phyloP scores from a whole-genome alignment of 2,113 vertebrate species.

The Ahaetulla prasina region DNA sequence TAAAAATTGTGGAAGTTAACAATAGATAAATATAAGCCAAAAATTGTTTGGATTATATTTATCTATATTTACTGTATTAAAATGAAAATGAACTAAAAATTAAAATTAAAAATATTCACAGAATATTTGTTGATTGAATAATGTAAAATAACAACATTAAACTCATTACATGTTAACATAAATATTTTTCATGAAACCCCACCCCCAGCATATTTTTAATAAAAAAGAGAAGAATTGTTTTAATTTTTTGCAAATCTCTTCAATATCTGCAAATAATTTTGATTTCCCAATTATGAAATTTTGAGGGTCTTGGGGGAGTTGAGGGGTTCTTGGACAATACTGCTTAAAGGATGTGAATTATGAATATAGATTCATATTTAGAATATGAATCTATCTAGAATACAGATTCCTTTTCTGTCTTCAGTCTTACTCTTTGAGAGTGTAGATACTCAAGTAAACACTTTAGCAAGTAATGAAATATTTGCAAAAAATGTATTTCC shows the following conservation, averaged over 20 bases:
- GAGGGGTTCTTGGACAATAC: background rate
- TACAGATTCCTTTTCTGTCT: constrained; percentile 9
- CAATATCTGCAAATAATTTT: background rate
- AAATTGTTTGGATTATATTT: background rate
- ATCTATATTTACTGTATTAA: background rate
- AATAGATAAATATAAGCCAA: too few relatives aligned
- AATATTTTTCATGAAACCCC: background rate
- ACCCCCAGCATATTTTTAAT: too few relatives aligned
- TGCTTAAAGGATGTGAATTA: constrained; percentile 23
- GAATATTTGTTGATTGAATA: background rate
- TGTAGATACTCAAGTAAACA: constrained; percentile 7
- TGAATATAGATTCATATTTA: constrained; percentile 17
- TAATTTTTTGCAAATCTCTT: background rate
- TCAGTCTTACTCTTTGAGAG: constrained; percentile 2
- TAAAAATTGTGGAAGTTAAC: background rate
- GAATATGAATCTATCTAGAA: background rate
- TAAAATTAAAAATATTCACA: background rate
- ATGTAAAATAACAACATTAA: too few relatives aligned
- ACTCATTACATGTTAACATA: background rate
- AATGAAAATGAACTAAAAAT: background rate
- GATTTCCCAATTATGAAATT: background rate
- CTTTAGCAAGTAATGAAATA: background rate
- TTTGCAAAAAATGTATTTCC: background rate
- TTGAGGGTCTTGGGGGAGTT: background rate
- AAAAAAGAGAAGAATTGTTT: background rate